These are phyloP conservation scores for Alca torda DNA, from an alignment of 2,797 vertebrate genomes.

Conservation along the genomic window DNA sequence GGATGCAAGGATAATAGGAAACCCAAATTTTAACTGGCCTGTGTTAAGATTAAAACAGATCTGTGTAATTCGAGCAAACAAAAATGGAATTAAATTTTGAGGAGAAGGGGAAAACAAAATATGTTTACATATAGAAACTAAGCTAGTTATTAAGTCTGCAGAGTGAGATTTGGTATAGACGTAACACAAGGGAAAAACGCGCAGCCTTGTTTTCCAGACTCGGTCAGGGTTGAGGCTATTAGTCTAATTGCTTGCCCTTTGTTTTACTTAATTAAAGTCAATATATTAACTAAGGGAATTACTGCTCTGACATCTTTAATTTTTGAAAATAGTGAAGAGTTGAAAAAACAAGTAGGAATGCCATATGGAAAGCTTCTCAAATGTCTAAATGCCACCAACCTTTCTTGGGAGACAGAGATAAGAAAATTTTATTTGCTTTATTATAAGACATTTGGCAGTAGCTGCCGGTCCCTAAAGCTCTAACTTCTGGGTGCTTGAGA, in stretches of 20 bases:
- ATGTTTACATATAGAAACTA: background rate
- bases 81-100: background rate
- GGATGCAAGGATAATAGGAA: background rate
- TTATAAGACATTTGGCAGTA: background rate
- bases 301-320: background rate
- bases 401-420: background rate
- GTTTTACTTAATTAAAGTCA: conserved; percentile 20
- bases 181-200: background rate
- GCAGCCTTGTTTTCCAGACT: background rate
- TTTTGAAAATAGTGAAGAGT: background rate
- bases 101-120: background rate
- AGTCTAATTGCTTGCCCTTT: background rate
- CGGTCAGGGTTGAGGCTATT: background rate
- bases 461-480: background rate
- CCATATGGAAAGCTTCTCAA: background rate
- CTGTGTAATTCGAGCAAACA: background rate
- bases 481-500: background rate
- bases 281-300: background rate
- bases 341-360: background rate
- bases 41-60: background rate
- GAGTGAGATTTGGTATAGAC: background rate
- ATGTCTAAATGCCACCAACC: background rate
- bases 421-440: background rate
- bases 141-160: background rate
- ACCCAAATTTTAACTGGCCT: background rate